Percentiles rank a stretch among this genome's conserved stretches.
phyloP scores from a whole-genome alignment of 2,113 vertebrate species.

The Amazona vittata region DNA sequence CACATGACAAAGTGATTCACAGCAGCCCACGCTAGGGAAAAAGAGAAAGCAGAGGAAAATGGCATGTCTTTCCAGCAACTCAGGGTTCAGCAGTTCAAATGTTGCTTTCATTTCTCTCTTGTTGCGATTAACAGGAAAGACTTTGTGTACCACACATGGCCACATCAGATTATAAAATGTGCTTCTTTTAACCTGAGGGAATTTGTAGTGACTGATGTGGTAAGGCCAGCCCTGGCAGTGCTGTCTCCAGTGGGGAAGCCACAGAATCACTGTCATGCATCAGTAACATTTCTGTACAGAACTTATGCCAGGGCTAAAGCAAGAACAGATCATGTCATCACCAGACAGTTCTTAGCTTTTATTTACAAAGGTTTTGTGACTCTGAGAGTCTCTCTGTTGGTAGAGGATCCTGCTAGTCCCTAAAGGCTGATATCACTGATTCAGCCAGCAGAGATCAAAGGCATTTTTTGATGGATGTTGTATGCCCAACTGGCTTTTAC shows the following conservation, averaged over 20 bases:
- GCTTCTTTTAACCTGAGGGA: neutral
- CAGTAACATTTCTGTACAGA: neutral
- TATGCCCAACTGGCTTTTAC: neutral
- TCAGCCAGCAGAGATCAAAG: conserved; percentile 7
- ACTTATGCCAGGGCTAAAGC: neutral
- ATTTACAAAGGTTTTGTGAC: neutral
- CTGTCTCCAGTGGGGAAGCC: neutral
- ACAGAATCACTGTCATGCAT: neutral
- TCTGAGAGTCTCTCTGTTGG: neutral
- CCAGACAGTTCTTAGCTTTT: neutral
- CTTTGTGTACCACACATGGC: neutral
- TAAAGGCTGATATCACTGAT: neutral
- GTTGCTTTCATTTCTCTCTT: neutral
- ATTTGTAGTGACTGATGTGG: neutral
- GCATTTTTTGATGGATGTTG: neutral
- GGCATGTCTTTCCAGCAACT: neutral
- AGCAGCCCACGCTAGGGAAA: neutral
- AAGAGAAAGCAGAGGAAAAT: neutral
- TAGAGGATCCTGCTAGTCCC: neutral
- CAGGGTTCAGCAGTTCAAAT: neutral
- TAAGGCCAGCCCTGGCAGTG: neutral
- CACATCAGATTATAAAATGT: neutral
- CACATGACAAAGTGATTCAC: neutral
- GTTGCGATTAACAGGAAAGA: neutral
- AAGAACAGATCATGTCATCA: neutral